A percentile compares a stretch with the other conserved stretches of the same genome.
Evolutionary conservation across 2,888 invertebrate species (phyloP).

Genomic region (Pseudanteris insignis): DNA sequence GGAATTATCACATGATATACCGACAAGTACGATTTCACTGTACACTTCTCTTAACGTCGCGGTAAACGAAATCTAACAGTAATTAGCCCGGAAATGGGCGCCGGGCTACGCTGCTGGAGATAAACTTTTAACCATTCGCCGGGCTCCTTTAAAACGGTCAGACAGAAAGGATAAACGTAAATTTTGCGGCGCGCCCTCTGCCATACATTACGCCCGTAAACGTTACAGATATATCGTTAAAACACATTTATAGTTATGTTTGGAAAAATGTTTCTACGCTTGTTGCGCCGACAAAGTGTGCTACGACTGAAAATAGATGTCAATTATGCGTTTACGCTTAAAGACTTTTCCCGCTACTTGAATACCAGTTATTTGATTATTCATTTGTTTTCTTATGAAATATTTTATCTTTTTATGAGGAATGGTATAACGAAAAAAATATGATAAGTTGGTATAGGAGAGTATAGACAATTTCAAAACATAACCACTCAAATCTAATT

Average conservation of each 20-base stretch:
- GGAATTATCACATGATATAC: constrained; percentile 19
- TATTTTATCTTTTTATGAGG: too few species aligned
- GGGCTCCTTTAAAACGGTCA: constrained; percentile 25
- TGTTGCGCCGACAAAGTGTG: constrained; percentile 8
- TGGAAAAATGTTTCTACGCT: constrained; percentile 17
- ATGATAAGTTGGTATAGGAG: too few species aligned
- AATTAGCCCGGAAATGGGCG: constrained; percentile 22
- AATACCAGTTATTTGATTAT: too few species aligned
- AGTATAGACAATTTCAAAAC: too few species aligned
- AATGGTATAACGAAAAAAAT: too few species aligned
- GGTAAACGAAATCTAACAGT: constrained; percentile 27
- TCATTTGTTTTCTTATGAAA: too few species aligned
- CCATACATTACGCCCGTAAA: constrained; percentile 27
- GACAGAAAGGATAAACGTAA: constrained; percentile 32
- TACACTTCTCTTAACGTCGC: constrained; percentile 6
- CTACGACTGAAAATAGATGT: constrained; percentile 10
- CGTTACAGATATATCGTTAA: constrained; percentile 41
- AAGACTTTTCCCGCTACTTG: too few species aligned
- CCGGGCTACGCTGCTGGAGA: not conserved
- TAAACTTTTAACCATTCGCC: constrained; percentile 26
- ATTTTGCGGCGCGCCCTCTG: constrained; percentile 18
- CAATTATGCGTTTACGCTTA: constrained; percentile 24
- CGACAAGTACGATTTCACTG: constrained; percentile 6
- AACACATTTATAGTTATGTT: constrained; percentile 24
- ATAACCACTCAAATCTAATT: too few species aligned